These are phyloP conservation scores for Nebria salina DNA, from an alignment of 2,888 invertebrate species.

Conservation along the genomic window DNA sequence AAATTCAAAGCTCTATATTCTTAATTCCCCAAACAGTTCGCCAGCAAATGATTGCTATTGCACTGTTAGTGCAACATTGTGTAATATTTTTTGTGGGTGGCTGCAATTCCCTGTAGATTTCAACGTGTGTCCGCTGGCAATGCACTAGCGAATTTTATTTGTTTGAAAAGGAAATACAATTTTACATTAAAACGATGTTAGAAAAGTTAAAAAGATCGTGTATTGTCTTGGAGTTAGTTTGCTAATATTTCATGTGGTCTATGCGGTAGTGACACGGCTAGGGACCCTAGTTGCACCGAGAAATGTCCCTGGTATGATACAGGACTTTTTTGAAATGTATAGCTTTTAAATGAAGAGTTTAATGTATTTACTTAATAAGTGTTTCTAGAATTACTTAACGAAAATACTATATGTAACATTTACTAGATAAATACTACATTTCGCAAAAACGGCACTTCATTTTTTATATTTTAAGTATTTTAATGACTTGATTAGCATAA, in stretches of 20 bases:
- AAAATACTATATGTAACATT: neutral
- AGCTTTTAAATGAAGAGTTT: conserved; percentile 22
- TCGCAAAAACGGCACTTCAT: neutral
- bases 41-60: conserved; percentile 24
- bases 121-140: conserved; percentile 47
- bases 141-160: conserved; percentile 50
- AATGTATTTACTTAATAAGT: conserved; percentile 33
- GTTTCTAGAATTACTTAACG: conserved; percentile 24
- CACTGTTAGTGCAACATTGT: neutral
- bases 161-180: conserved; percentile 49
- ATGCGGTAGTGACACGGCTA: neutral
- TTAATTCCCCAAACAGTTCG: conserved; percentile 45
- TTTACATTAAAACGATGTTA: conserved; percentile 50
- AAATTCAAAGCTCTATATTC: conserved; percentile 45
- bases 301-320: neutral
- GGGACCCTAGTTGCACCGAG: neutral
- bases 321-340: conserved; percentile 5
- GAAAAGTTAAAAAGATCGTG: conserved; percentile 37
- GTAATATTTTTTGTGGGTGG: conserved; percentile 23
- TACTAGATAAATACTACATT: neutral
- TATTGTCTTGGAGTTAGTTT: conserved; percentile 9
- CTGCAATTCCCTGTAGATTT: conserved; percentile 37
- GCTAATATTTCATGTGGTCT: conserved; percentile 28
- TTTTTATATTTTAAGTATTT: neutral
- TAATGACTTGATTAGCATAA: neutral